Conservation (phyloP, 2,888 invertebrate species). For the Sepiola atlantica region DNA sequence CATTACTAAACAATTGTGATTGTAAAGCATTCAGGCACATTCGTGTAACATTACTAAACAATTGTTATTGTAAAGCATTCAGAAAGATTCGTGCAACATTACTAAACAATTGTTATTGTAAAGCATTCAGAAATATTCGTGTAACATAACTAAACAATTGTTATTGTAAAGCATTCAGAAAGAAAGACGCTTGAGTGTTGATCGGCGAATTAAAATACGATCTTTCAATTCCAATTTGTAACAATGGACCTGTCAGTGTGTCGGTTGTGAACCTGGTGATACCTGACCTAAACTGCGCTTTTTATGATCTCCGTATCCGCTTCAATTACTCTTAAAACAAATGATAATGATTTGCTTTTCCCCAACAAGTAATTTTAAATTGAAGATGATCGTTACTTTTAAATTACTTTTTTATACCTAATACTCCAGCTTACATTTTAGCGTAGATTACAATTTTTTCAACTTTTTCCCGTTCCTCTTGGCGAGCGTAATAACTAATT, state of each 20-base stretch:
- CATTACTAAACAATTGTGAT: too few relatives aligned
- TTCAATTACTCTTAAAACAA: neutral
- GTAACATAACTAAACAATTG: too few relatives aligned
- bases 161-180: too few relatives aligned
- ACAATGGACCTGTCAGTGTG: neutral
- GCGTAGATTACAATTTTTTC: neutral
- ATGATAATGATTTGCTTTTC: neutral
- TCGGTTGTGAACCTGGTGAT: neutral
- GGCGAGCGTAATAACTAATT: neutral
- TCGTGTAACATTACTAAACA: too few relatives aligned
- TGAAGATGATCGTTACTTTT: neutral
- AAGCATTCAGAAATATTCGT: too few relatives aligned
- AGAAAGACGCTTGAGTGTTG: too few relatives aligned
- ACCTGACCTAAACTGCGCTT: neutral
- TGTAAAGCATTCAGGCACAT: too few relatives aligned
- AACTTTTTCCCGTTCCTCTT: neutral
- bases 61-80: too few relatives aligned
- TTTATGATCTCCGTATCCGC: neutral
- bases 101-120: too few relatives aligned
- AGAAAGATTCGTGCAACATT: too few relatives aligned
- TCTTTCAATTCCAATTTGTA: neutral
- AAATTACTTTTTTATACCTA: neutral
- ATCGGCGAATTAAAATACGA: neutral
- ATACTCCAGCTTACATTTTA: neutral
- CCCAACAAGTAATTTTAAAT: neutral